These are phyloP conservation scores for Philonicus albiceps DNA, from an alignment of 2,888 invertebrate species.

Conservation along the genomic window DNA sequence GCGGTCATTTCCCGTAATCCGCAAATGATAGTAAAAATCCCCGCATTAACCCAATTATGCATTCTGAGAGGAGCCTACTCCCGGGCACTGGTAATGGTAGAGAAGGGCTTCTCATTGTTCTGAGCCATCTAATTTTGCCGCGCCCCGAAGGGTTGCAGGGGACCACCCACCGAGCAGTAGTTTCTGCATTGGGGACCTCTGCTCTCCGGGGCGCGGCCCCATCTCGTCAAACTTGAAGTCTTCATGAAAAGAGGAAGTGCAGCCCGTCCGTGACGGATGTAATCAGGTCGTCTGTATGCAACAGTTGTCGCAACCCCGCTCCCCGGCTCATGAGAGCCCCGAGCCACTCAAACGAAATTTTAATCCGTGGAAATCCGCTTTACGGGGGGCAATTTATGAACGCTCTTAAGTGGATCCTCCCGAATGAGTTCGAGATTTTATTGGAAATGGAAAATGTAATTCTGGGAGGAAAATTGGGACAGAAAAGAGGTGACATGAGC, in stretches of 20 bases:
- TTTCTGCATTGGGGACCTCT: background rate
- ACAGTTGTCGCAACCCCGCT: conserved; percentile 33
- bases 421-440: conserved; percentile 17
- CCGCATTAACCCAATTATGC: conserved; percentile 37
- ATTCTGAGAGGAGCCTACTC: conserved; percentile 9
- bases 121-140: background rate
- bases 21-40: conserved; percentile 36
- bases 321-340: background rate
- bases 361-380: conserved; percentile 39
- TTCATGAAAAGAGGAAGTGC: conserved; percentile 10
- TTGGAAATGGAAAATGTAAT: conserved; percentile 36
- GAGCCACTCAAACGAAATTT: conserved; percentile 36
- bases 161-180: background rate
- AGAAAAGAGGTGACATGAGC: conserved; percentile 23
- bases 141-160: background rate
- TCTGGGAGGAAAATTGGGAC: background rate
- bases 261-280: conserved; percentile 38
- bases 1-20: conserved; percentile 1
- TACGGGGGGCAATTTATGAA: conserved; percentile 40
- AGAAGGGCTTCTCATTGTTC: background rate
- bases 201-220: background rate
- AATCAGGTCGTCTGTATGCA: conserved; percentile 43
- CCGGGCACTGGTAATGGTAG: background rate
- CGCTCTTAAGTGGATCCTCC: conserved; percentile 30
- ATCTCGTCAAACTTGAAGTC: background rate